Conservation (phyloP, 2,888 invertebrate species). For the Xanthorhoe designata region DNA sequence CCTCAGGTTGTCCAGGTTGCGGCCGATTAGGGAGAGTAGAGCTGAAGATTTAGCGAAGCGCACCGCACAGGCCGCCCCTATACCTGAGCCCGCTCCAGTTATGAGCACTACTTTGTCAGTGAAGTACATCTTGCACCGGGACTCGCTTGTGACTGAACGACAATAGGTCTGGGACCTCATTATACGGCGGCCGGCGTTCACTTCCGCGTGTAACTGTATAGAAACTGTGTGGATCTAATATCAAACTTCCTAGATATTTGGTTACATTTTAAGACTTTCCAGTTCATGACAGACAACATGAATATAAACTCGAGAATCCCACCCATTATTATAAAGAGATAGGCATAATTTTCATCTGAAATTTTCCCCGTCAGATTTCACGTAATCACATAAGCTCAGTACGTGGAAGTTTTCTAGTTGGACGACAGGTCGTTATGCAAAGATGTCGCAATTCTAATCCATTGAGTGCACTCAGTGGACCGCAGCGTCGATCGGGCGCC, state of each 20-base stretch:
- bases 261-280: constrained; percentile 42
- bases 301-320: neutral
- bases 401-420: constrained; percentile 21
- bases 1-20: constrained; percentile 64
- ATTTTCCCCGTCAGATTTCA: neutral
- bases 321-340: neutral
- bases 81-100: constrained; percentile 75
- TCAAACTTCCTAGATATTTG: constrained; percentile 49
- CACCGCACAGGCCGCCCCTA: constrained; percentile 69
- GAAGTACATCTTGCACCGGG: constrained; percentile 62
- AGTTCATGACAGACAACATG: neutral
- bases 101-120: constrained; percentile 69
- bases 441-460: constrained; percentile 37
- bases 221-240: constrained; percentile 47
- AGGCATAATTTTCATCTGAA: neutral
- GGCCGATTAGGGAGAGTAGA: constrained; percentile 62
- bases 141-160: constrained; percentile 47
- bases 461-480: constrained; percentile 35
- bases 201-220: constrained; percentile 55
- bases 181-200: constrained; percentile 44
- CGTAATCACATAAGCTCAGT: neutral
- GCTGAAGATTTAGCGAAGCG: constrained; percentile 66
- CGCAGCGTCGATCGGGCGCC: constrained; percentile 9
- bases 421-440: constrained; percentile 27
- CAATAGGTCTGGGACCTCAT: constrained; percentile 33